phyloP scores from a whole-genome alignment of 1,140 invertebrate species.

The Triops cancriformis region DNA sequence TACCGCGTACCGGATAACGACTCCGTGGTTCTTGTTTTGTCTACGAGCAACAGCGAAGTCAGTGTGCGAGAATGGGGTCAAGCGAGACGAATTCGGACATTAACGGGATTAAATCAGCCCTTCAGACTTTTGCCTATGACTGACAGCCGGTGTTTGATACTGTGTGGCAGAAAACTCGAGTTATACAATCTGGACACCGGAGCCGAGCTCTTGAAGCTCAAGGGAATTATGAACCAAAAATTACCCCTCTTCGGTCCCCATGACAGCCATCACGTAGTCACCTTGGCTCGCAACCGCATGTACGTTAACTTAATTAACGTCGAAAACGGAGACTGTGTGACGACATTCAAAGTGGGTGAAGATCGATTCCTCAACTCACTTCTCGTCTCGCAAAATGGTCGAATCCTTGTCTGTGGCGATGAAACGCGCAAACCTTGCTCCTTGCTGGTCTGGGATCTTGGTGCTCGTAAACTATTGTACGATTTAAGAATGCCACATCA shows the following conservation, averaged over 20 bases:
- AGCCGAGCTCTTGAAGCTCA: constrained; percentile 51
- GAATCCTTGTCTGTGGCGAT: constrained; percentile 76
- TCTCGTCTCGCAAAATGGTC: constrained; percentile 76
- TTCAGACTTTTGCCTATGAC: constrained; percentile 42
- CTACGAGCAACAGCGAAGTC: neutral
- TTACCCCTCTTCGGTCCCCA: constrained; percentile 70
- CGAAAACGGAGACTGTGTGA: constrained; percentile 69
- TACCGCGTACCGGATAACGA: neutral
- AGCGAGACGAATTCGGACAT: constrained; percentile 39
- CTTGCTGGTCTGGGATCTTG: constrained; percentile 75
- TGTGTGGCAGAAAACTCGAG: constrained; percentile 67
- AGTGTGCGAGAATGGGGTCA: constrained; percentile 47
- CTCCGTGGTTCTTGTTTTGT: neutral
- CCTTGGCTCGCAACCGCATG: constrained; percentile 75
- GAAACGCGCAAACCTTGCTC: constrained; percentile 86
- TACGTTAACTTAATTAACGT: constrained; percentile 83
- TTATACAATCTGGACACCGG: constrained; percentile 70
- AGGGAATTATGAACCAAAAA: constrained; percentile 78
- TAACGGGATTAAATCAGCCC: constrained; percentile 35
- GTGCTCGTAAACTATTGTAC: constrained; percentile 70
- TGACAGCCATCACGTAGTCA: constrained; percentile 65
- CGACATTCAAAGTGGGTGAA: constrained; percentile 78
- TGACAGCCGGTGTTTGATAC: constrained; percentile 60
- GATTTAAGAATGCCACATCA: constrained; percentile 79
- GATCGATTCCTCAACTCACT: constrained; percentile 80